Conservation (phyloP, 2,113 vertebrate species). For the Toxotes jaculatrix region DNA sequence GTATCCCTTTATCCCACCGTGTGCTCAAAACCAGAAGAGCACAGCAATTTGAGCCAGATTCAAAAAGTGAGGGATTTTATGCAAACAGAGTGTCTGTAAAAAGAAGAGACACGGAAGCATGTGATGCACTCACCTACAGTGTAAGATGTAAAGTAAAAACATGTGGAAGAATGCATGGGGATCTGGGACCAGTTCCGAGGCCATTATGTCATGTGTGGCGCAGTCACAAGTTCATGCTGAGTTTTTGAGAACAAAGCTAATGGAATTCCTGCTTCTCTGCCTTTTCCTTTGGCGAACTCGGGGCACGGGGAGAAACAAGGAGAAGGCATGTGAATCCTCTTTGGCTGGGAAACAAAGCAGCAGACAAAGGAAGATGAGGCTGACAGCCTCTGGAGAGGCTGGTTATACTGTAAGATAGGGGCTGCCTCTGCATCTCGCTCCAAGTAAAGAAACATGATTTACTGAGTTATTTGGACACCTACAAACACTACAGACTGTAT, state of each 20-base stretch:
- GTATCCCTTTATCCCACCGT: conserved; percentile 17
- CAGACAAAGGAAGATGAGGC: conserved; percentile 80
- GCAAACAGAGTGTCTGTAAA: conserved; percentile 10
- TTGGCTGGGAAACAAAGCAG: conserved; percentile 76
- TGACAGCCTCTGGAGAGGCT: conserved; percentile 72
- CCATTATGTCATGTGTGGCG: conserved; percentile 51
- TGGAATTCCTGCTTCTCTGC: conserved; percentile 62
- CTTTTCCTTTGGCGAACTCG: conserved; percentile 55
- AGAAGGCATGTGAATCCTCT: conserved; percentile 71
- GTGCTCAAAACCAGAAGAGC: conserved; percentile 22
- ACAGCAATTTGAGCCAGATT: conserved; percentile 31
- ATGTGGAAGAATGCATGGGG: conserved; percentile 16
- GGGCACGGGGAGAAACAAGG: conserved; percentile 54
- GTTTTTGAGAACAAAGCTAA: conserved; percentile 66
- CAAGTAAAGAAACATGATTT: conserved; percentile 52
- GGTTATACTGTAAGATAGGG: conserved; percentile 60
- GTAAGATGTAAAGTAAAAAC: conserved; percentile 47
- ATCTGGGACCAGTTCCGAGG: conserved; percentile 37
- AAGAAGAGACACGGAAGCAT: background rate
- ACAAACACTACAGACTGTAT: conserved; percentile 8
- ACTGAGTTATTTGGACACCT: conserved; percentile 27
- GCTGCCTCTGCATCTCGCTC: conserved; percentile 35
- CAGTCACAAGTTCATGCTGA: conserved; percentile 58
- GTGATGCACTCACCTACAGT: conserved; percentile 38
- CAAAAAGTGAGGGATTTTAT: conserved; percentile 29